Conservation (phyloP, 2,888 invertebrate species). For the Zelleria hepariella region DNA sequence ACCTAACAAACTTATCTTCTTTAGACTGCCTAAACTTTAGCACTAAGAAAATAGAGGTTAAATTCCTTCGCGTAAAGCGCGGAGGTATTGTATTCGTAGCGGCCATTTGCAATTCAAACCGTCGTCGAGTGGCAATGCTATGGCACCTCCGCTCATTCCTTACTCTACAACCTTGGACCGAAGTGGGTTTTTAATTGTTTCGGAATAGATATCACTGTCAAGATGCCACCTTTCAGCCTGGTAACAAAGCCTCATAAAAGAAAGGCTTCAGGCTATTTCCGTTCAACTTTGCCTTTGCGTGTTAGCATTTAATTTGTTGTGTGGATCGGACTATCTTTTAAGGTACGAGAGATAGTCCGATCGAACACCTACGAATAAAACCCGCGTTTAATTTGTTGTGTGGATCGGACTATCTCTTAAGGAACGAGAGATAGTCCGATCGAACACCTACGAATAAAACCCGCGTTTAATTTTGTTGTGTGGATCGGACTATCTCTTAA, state of each 20-base stretch:
- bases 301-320: background rate
- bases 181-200: slow-evolving; percentile 2
- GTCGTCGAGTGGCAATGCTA: background rate
- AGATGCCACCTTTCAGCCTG: background rate
- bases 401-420: background rate
- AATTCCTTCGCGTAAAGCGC: background rate
- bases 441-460: too few relatives aligned
- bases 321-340: background rate
- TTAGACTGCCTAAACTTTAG: background rate
- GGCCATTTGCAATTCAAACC: slow-evolving; percentile 2
- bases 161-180: background rate
- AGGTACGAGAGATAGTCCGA: too few relatives aligned
- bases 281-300: background rate
- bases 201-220: background rate
- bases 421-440: too few relatives aligned
- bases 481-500: too few relatives aligned
- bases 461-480: background rate
- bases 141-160: background rate
- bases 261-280: background rate
- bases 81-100: background rate
- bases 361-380: too few relatives aligned
- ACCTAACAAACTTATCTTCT: slow-evolving; percentile 25
- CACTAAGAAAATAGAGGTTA: background rate
- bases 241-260: background rate
- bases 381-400: too few relatives aligned